Percentiles rank a stretch among this genome's conserved stretches.
Evolutionary conservation across 1,140 invertebrate species (phyloP).

Genomic region (Phenacoccus solenopsis): DNA sequence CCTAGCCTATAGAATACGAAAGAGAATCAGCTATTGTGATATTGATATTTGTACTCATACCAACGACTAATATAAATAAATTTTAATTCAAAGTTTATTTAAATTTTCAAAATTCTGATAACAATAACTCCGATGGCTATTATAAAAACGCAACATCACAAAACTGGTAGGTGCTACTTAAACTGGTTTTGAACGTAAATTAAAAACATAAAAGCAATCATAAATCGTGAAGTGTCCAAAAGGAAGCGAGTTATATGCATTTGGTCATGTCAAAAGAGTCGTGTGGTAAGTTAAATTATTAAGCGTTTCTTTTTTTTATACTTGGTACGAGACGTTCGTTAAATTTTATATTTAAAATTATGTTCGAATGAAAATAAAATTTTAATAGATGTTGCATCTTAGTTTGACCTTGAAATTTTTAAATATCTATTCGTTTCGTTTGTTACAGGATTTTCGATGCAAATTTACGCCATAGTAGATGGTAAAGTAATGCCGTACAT

Average conservation of each 20-base stretch:
- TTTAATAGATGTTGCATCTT: too few relatives aligned
- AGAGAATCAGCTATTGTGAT: not conserved
- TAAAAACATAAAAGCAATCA: slow-evolving; percentile 3
- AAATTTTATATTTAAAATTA: too few relatives aligned
- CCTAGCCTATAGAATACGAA: not conserved
- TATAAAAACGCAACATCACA: not conserved
- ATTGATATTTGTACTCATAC: not conserved
- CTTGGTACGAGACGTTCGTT: too few relatives aligned
- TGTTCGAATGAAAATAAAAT: too few relatives aligned
- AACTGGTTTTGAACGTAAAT: not conserved
- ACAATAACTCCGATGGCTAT: not conserved
- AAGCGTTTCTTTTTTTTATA: too few relatives aligned
- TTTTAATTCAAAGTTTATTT: not conserved
- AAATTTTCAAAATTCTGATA: not conserved
- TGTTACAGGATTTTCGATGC: slow-evolving; percentile 61
- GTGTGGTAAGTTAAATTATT: too few relatives aligned
- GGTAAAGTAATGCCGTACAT: slow-evolving; percentile 72
- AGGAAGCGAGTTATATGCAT: not conserved
- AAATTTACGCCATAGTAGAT: slow-evolving; percentile 77
- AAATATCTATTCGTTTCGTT: slow-evolving; percentile 10
- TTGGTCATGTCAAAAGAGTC: not conserved
- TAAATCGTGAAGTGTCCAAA: not conserved
- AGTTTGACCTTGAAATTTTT: not conserved
- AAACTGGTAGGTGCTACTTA: not conserved
- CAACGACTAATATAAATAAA: not conserved